Evolutionary conservation across 2,113 vertebrate species (phyloP).

Genomic region (Chlorodrepanis virens): DNA sequence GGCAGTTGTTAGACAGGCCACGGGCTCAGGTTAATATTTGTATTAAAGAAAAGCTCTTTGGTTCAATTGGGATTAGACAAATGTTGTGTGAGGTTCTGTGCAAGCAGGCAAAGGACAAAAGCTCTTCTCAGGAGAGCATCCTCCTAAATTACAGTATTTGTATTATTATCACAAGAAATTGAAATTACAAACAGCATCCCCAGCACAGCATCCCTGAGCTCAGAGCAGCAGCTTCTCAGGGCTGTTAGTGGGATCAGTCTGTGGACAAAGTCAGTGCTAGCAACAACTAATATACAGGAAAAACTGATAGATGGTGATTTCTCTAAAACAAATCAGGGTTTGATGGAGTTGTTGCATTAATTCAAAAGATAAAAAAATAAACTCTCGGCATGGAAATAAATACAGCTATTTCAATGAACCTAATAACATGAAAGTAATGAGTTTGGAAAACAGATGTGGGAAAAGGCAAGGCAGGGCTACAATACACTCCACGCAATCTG

Average conservation of each 20-base stretch:
- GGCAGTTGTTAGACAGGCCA: not conserved
- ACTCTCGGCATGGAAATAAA: conserved; percentile 62
- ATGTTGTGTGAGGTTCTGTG: not conserved
- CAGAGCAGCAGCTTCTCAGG: not conserved
- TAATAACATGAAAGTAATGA: conserved; percentile 77
- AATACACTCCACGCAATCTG: conserved; percentile 65
- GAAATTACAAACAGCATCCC: not conserved
- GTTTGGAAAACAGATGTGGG: conserved; percentile 81
- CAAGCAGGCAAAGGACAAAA: not conserved
- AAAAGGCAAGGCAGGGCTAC: conserved; percentile 50
- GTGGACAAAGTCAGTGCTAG: not conserved
- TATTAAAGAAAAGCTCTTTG: not conserved
- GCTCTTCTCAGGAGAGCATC: not conserved
- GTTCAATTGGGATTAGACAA: not conserved
- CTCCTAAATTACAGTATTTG: not conserved
- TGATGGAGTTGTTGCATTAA: conserved; percentile 13
- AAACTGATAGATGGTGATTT: not conserved
- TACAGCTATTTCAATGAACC: conserved; percentile 40
- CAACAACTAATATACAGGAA: not conserved
- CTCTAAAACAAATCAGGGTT: not conserved
- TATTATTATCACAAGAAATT: not conserved
- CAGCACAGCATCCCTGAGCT: not conserved
- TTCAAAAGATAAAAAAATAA: conserved; percentile 40
- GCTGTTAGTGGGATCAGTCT: not conserved
- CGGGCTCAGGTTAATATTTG: not conserved